Percentiles rank a stretch among this genome's conserved stretches.
Conservation (phyloP, 2,113 vertebrate species). For the Lonchura striata region DNA sequence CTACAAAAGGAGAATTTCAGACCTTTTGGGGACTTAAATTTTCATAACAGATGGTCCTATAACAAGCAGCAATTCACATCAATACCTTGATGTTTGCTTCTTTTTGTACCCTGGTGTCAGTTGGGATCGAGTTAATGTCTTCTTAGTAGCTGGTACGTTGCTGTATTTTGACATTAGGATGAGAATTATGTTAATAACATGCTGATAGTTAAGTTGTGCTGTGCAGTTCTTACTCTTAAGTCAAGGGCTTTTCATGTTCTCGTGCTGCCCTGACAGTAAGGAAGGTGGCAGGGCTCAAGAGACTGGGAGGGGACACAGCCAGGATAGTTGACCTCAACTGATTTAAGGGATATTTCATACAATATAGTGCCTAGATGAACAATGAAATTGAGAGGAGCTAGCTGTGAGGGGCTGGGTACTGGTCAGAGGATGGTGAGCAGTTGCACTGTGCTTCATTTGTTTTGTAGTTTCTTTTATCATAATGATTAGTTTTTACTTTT, state of each 20-base stretch:
- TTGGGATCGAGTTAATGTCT: accelerated
- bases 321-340: neutral
- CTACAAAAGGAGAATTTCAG: neutral
- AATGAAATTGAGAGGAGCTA: neutral
- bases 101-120: neutral
- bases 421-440: neutral
- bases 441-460: neutral
- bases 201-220: neutral
- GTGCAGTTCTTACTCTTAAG: neutral
- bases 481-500: neutral
- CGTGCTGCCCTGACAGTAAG: neutral
- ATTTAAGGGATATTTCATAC: neutral
- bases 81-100: neutral
- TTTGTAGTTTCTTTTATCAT: neutral
- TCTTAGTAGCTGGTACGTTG: neutral
- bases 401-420: neutral
- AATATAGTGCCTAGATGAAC: no score
- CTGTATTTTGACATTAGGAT: neutral
- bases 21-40: neutral
- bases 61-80: neutral
- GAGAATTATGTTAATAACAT: neutral
- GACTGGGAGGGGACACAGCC: neutral
- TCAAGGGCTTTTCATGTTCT: neutral
- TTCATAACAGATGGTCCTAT: neutral
- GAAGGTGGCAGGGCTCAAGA: neutral